Percentiles rank a stretch among this genome's conserved stretches.
These are phyloP conservation scores for Mercenaria mercenaria DNA, from an alignment of 1,140 invertebrate species.

Conservation along the genomic window DNA sequence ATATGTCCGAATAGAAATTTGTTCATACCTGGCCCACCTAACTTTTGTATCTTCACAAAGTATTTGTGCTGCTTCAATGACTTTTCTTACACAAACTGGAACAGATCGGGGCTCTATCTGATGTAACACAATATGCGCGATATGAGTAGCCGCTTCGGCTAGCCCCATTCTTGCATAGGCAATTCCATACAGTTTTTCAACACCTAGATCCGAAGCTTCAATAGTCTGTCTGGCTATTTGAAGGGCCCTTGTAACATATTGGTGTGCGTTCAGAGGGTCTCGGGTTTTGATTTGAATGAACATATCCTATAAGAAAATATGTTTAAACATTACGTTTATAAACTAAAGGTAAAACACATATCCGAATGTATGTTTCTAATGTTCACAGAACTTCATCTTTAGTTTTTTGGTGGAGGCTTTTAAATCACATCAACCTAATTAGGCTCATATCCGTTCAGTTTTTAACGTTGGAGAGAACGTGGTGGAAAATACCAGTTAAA, in stretches of 20 bases:
- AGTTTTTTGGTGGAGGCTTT: background rate
- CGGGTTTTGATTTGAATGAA: slow-evolving; percentile 40
- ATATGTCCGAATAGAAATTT: too few species aligned
- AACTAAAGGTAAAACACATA: too few species aligned
- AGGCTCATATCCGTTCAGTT: too few species aligned
- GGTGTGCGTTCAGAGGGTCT: slow-evolving; percentile 9
- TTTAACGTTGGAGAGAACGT: too few species aligned
- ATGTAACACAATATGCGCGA: slow-evolving; percentile 51
- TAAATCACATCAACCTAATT: too few species aligned
- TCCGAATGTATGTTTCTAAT: too few species aligned
- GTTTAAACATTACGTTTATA: too few species aligned
- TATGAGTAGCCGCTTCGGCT: slow-evolving; percentile 61
- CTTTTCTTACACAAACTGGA: background rate
- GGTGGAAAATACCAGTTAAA: too few species aligned
- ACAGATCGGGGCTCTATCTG: slow-evolving; percentile 22
- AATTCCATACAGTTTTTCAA: slow-evolving; percentile 63
- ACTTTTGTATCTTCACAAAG: slow-evolving; percentile 58
- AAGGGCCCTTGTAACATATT: slow-evolving; percentile 9
- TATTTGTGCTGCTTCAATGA: slow-evolving; percentile 60
- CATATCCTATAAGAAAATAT: background rate
- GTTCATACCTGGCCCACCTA: slow-evolving; percentile 70
- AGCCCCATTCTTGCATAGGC: slow-evolving; percentile 71
- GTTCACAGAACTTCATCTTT: background rate
- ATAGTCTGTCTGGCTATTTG: background rate
- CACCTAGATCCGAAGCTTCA: background rate